A percentile compares a stretch with the other conserved stretches of the same genome.
Conservation (phyloP, 2,113 vertebrate genomes). For the Anoplopoma fimbria region DNA sequence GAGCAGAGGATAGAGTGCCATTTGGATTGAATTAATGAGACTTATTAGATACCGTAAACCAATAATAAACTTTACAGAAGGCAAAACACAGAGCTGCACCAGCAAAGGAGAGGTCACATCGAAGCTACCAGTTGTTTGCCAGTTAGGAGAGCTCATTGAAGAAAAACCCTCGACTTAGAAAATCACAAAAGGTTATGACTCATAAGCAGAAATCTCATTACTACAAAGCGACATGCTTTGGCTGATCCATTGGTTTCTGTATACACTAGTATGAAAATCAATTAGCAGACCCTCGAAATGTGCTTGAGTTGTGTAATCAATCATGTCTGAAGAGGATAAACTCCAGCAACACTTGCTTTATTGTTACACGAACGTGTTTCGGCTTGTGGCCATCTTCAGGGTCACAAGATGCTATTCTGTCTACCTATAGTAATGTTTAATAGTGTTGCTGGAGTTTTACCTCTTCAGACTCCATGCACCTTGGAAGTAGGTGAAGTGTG, state of each 20-base stretch:
- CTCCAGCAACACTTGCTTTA: not conserved
- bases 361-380: not conserved
- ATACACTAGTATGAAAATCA: not conserved
- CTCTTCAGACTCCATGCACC: not conserved
- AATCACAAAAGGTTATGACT: slow-evolving; percentile 5
- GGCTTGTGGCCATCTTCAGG: not conserved
- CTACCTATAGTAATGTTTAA: not conserved
- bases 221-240: not conserved
- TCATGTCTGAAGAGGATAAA: not conserved
- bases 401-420: not conserved
- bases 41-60: slow-evolving; percentile 60
- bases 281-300: not conserved
- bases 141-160: slow-evolving; percentile 37
- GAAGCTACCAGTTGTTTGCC: slow-evolving; percentile 36
- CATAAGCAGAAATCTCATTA: not conserved
- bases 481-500: not conserved
- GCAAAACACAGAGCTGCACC: slow-evolving; percentile 27
- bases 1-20: slow-evolving; percentile 36
- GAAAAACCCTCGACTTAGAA: not conserved
- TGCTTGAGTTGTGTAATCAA: not conserved
- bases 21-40: slow-evolving; percentile 68
- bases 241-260: not conserved
- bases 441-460: not conserved
- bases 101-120: slow-evolving; percentile 44
- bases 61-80: slow-evolving; percentile 63